phyloP scores from a whole-genome alignment of 2,797 vertebrate species.

The Heteromormyrus szaboi region DNA sequence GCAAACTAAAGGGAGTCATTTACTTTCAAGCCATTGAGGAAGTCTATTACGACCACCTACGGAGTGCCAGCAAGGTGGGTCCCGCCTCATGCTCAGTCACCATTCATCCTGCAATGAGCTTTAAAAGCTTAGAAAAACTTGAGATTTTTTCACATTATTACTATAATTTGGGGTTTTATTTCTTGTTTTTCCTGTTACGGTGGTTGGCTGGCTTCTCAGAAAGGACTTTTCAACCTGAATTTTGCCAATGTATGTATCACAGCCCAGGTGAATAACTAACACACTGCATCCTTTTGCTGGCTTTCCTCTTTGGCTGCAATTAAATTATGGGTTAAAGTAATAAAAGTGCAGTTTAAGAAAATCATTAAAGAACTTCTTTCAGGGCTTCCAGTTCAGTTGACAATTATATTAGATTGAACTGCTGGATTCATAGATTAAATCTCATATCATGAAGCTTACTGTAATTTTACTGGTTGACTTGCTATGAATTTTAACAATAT shows the following conservation, averaged over 20 bases:
- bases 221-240: constrained; percentile 63
- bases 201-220: constrained; percentile 51
- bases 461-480: too few species aligned
- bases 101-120: background rate
- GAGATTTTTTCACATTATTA: background rate
- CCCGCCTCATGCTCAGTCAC: background rate
- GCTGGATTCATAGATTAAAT: background rate
- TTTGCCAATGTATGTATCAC: constrained; percentile 59
- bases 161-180: background rate
- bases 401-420: background rate
- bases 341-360: background rate
- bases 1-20: constrained; percentile 92
- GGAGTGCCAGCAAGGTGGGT: constrained; percentile 87
- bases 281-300: background rate
- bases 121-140: background rate
- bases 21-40: constrained; percentile 98
- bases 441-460: background rate
- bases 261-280: background rate
- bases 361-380: background rate
- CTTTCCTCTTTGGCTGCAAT: background rate
- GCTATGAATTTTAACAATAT: background rate
- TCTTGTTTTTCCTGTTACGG: constrained; percentile 25
- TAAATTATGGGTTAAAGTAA: background rate
- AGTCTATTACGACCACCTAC: constrained; percentile 94
- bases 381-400: background rate